These are phyloP conservation scores for Ataeniobius toweri DNA, from an alignment of 2,797 vertebrate genomes.

Conservation along the genomic window DNA sequence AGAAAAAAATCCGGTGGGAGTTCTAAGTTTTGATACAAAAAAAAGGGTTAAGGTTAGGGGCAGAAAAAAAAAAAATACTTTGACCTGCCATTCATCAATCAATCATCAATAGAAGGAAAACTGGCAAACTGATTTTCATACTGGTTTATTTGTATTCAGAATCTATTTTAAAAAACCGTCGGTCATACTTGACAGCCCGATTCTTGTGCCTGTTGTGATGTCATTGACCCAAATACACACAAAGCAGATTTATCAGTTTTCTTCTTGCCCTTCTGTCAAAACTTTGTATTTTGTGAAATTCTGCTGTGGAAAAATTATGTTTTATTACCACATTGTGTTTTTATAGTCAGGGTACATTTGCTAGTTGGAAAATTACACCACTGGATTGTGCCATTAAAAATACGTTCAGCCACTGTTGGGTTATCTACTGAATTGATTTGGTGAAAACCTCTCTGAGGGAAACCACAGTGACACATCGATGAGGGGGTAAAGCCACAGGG, in stretches of 20 bases:
- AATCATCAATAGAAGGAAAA: neutral
- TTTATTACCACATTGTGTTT: neutral
- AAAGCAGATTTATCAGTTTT: neutral
- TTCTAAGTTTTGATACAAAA: neutral
- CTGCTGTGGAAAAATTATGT: neutral
- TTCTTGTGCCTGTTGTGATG: neutral
- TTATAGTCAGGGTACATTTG: neutral
- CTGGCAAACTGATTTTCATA: neutral
- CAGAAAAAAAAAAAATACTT: too few species aligned
- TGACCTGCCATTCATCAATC: neutral
- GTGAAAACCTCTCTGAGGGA: constrained; percentile 58
- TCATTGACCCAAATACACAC: neutral
- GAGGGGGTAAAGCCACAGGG: constrained; percentile 57
- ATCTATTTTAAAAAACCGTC: neutral
- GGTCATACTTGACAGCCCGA: too few species aligned
- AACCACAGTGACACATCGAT: constrained; percentile 64
- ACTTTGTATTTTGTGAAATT: neutral
- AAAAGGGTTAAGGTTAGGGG: too few species aligned
- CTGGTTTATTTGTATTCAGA: neutral
- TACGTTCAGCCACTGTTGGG: constrained; percentile 46
- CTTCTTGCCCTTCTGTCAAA: neutral
- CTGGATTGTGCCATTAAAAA: constrained; percentile 12
- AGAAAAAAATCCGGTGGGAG: neutral
- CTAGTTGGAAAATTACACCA: neutral
- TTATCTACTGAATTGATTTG: constrained; percentile 61